phyloP scores from a whole-genome alignment of 2,888 invertebrate species.

The Drosophila phalerata region DNA sequence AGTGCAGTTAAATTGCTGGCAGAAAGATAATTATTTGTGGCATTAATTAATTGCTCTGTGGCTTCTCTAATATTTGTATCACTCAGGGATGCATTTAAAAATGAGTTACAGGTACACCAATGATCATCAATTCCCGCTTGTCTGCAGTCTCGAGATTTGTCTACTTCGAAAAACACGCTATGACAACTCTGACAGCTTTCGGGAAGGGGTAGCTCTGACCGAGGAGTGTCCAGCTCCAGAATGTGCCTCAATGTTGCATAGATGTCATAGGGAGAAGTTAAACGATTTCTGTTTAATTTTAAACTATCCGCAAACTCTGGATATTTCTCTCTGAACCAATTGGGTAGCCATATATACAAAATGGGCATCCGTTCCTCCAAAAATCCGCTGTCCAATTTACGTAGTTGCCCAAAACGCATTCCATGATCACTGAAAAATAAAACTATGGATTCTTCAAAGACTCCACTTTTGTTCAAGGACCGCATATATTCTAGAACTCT shows the following conservation, averaged over 20 bases:
- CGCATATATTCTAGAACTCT: constrained; percentile 88
- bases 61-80: constrained; percentile 15
- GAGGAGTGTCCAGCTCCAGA: constrained; percentile 46
- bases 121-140: constrained; percentile 89
- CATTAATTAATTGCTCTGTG: constrained; percentile 52
- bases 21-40: constrained; percentile 68
- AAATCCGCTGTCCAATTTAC: constrained; percentile 89
- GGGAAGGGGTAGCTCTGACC: constrained; percentile 39
- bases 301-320: constrained; percentile 87
- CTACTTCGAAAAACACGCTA: constrained; percentile 88
- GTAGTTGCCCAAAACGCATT: constrained; percentile 89
- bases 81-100: background rate
- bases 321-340: constrained; percentile 87
- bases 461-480: constrained; percentile 87
- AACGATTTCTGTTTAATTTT: constrained; percentile 87
- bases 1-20: constrained; percentile 53
- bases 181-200: constrained; percentile 88
- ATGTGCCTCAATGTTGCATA: constrained; percentile 58
- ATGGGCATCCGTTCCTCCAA: constrained; percentile 92
- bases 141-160: constrained; percentile 88
- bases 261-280: constrained; percentile 85
- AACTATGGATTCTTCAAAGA: constrained; percentile 89
- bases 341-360: constrained; percentile 89
- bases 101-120: constrained; percentile 90
- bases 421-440: constrained; percentile 93